These are phyloP conservation scores for Pteromalus puparum DNA, from an alignment of 1,140 invertebrate genomes.

Conservation along the genomic window DNA sequence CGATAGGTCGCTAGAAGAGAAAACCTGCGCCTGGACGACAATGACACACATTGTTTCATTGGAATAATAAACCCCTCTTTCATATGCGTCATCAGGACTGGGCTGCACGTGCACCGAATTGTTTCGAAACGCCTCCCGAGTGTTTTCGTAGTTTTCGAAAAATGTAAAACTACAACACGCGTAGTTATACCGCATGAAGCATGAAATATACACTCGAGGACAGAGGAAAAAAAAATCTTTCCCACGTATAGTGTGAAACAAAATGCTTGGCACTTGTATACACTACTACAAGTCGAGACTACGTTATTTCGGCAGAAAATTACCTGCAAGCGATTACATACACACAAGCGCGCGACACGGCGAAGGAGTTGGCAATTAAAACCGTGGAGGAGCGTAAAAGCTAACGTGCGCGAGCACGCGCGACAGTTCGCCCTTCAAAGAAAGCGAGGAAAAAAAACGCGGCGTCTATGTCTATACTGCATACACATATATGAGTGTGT, in stretches of 20 bases:
- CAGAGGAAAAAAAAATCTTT: neutral
- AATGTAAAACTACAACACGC: neutral
- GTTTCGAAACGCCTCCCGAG: slow-evolving; percentile 14
- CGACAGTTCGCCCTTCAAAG: slow-evolving; percentile 16
- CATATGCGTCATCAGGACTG: neutral
- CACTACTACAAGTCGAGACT: neutral
- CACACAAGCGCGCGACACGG: neutral
- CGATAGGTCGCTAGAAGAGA: neutral
- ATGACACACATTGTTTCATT: slow-evolving; percentile 35
- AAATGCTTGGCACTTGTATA: neutral
- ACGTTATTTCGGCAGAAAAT: neutral
- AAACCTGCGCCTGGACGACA: neutral
- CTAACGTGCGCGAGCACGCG: neutral
- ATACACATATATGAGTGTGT: neutral
- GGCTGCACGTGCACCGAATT: neutral
- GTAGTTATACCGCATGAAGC: neutral
- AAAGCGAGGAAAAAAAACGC: neutral
- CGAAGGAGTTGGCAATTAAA: slow-evolving; percentile 29
- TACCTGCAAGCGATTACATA: slow-evolving; percentile 3
- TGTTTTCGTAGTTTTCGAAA: slow-evolving; percentile 8
- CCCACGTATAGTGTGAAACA: neutral
- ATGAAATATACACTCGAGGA: neutral
- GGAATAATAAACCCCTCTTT: slow-evolving; percentile 31
- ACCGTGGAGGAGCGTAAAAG: slow-evolving; percentile 4
- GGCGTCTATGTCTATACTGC: neutral